Base-by-base conservation (phyloP, 2,888 invertebrate genomes). In the Drymonia ruficornis region DNA sequence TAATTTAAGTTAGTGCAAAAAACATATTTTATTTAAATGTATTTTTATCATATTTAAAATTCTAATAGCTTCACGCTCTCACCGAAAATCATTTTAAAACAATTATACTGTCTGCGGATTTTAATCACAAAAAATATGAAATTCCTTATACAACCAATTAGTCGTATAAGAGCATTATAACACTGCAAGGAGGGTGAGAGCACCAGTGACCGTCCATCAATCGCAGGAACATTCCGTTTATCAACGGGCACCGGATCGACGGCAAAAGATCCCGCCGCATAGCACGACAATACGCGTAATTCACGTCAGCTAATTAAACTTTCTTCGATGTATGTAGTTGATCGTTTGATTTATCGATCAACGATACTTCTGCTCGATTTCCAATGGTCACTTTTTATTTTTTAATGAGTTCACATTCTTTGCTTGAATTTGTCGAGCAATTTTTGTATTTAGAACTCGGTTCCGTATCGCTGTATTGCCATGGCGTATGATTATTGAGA, bases 281-380 rank as follows among this genome's bases (percentile, higher is more conserved):
- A 13, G 45, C 55, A 57, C 40, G 51, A 55, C 44, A 43, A 44
- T 50, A 42, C 52, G 56, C 51, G 51, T 58, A 54, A 52, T 50
- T 53, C 67, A 59, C 62, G 62, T 61, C 56, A 57, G 54, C 52
- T 59, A 66, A 68, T 66, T 71, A 71, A 73, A 73, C 63, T 70
- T 71, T 73, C 70, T 47, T 47, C 47, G 34, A 47, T 34, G 61
- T 69, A 71, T 55, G 55, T 72, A 72, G 74, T 74, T 76, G 69
- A 79, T 74, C 70, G 63, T 67, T 63, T 67, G 70, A 78, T 74
- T 71, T 74, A 78, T 76, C 56, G 73, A 76, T 73, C 55, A 52
- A 46, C 51, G 55, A 60, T 58, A 52, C 47, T 12, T 56, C 58
- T 65, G 55, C 58, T 65, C 70, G 68, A 69, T 72, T 71, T 67